A percentile compares a stretch with the other conserved stretches of the same genome.
Conservation (phyloP, 2,888 invertebrate genomes). For the Clusia tigrina region DNA sequence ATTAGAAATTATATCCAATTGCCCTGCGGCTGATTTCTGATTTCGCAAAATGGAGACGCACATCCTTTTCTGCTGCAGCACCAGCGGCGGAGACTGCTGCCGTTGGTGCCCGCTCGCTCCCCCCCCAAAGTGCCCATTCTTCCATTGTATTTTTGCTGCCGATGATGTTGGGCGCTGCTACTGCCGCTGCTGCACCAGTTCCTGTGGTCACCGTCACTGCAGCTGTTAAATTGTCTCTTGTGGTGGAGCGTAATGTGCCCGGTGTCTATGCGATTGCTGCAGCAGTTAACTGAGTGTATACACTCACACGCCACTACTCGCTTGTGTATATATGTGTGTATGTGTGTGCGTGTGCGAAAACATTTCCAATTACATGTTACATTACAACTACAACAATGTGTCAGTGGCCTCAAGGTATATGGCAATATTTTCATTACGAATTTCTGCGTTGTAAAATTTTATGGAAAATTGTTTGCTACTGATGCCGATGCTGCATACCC, state of each 20-base stretch:
- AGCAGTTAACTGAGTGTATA: too few relatives aligned
- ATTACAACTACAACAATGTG: constrained; percentile 34
- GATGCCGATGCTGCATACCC: neutral
- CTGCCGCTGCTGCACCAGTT: constrained; percentile 31
- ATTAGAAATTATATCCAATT: constrained; percentile 63
- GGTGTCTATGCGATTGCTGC: too few relatives aligned
- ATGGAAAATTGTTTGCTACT: neutral
- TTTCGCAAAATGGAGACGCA: too few relatives aligned
- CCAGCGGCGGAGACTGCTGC: too few relatives aligned
- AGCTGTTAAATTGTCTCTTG: constrained; percentile 59
- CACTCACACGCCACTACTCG: too few relatives aligned
- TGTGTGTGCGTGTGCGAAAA: constrained; percentile 42
- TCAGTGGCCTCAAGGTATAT: neutral
- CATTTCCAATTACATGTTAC: constrained; percentile 50
- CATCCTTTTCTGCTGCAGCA: too few relatives aligned
- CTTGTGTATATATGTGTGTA: too few relatives aligned
- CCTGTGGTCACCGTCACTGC: constrained; percentile 37
- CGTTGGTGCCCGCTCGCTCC: too few relatives aligned
- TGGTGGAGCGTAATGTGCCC: constrained; percentile 48
- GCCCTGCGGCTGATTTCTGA: constrained; percentile 55
- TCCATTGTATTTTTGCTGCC: too few relatives aligned
- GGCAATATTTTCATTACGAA: constrained; percentile 18
- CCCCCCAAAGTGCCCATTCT: too few relatives aligned
- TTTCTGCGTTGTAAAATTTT: neutral
- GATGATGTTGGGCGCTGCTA: too few relatives aligned